Percentiles rank a stretch among this genome's conserved stretches.
These are phyloP conservation scores for Python bivittatus DNA, from an alignment of 2,113 vertebrate genomes.

Conservation along the genomic window DNA sequence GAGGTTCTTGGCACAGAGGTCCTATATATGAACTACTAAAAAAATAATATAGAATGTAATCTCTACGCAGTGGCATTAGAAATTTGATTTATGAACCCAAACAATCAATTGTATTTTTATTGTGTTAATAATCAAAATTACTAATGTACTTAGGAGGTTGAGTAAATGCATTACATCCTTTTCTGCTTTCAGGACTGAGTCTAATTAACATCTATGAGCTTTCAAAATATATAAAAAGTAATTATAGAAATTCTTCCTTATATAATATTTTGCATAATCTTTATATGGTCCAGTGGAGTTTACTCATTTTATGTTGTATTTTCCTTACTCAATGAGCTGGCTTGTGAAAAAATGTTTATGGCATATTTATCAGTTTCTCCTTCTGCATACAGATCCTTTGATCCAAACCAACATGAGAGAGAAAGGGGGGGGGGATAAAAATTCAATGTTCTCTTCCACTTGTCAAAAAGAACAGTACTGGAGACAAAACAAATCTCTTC, in stretches of 20 bases:
- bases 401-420: background rate
- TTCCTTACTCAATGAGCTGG: background rate
- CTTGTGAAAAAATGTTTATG: background rate
- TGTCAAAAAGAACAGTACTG: background rate
- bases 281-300: background rate
- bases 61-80: background rate
- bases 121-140: background rate
- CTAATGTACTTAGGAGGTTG: background rate
- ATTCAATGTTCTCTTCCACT: background rate
- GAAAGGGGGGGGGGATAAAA: background rate
- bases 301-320: background rate
- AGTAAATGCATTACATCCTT: background rate
- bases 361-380: background rate
- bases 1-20: background rate
- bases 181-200: background rate
- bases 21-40: background rate
- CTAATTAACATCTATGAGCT: background rate
- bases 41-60: background rate
- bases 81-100: background rate
- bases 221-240: background rate
- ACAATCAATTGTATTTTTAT: background rate
- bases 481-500: background rate
- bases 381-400: background rate
- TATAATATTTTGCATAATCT: background rate
- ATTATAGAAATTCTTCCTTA: no score